These are phyloP conservation scores for Liasis olivaceus DNA, from an alignment of 2,797 vertebrate species.

Conservation along the genomic window DNA sequence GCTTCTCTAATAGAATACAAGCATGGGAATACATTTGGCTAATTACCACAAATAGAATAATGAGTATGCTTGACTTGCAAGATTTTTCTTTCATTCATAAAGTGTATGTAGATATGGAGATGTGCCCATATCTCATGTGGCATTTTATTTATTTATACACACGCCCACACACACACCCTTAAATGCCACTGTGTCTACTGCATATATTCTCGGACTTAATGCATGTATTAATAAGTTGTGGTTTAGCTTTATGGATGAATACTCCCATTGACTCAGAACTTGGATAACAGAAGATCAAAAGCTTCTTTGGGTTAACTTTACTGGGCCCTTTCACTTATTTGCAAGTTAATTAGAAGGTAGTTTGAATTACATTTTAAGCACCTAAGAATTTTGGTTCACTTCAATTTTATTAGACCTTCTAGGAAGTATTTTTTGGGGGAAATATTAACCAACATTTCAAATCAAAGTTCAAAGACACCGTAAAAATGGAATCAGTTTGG, in stretches of 20 bases:
- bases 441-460: conserved; percentile 45
- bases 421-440: neutral
- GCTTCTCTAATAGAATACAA: neutral
- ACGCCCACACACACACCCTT: no score
- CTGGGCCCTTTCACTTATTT: conserved; percentile 8
- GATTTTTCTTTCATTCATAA: neutral
- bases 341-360: conserved; percentile 22
- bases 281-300: conserved; percentile 25
- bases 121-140: neutral
- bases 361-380: conserved; percentile 4
- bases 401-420: conserved; percentile 17
- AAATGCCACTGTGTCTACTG: neutral
- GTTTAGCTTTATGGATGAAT: neutral
- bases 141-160: no score
- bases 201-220: neutral
- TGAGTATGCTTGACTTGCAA: neutral
- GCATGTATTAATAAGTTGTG: neutral
- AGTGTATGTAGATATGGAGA: neutral
- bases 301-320: conserved; percentile 8
- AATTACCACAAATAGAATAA: neutral
- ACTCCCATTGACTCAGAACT: conserved; percentile 14
- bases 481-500: conserved; percentile 14
- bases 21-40: neutral
- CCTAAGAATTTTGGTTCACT: conserved; percentile 5
- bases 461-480: conserved; percentile 26